Conservation (phyloP, 2,797 vertebrate genomes). For the Phalanger gymnotis region DNA sequence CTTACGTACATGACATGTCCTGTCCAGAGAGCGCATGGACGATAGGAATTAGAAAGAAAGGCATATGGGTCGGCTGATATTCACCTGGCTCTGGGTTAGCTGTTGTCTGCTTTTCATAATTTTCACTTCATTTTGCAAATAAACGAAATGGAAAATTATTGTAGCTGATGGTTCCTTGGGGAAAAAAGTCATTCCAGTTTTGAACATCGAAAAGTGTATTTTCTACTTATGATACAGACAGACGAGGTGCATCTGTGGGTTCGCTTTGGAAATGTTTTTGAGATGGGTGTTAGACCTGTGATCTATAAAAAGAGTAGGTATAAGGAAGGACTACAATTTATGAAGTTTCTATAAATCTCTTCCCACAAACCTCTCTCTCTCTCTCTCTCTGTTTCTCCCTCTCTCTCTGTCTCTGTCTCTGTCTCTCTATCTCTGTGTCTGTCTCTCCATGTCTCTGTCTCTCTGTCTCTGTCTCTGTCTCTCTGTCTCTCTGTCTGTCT, state of each 20-base stretch:
- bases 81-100: not conserved
- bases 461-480: too few relatives aligned
- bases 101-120: not conserved
- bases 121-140: constrained; percentile 12
- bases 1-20: not conserved
- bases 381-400: too few relatives aligned
- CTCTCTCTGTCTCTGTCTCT: too few relatives aligned
- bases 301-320: constrained; percentile 68
- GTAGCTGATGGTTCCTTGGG: not conserved
- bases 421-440: too few relatives aligned
- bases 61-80: not conserved
- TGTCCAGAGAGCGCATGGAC: not conserved
- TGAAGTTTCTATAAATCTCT: constrained; percentile 62
- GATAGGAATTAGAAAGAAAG: not conserved
- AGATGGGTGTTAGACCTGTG: constrained; percentile 63
- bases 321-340: constrained; percentile 66
- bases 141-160: constrained; percentile 27
- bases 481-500: too few relatives aligned
- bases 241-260: constrained; percentile 67
- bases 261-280: constrained; percentile 63
- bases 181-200: constrained; percentile 29
- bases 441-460: too few relatives aligned
- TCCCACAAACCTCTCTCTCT: constrained; percentile 56
- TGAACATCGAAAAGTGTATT: not conserved
- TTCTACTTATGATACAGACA: constrained; percentile 51